Evolutionary conservation across 2,888 invertebrate species (phyloP), one percentile per base, ranked within the genome.

Genomic region (Oscheius sp.): DNA sequence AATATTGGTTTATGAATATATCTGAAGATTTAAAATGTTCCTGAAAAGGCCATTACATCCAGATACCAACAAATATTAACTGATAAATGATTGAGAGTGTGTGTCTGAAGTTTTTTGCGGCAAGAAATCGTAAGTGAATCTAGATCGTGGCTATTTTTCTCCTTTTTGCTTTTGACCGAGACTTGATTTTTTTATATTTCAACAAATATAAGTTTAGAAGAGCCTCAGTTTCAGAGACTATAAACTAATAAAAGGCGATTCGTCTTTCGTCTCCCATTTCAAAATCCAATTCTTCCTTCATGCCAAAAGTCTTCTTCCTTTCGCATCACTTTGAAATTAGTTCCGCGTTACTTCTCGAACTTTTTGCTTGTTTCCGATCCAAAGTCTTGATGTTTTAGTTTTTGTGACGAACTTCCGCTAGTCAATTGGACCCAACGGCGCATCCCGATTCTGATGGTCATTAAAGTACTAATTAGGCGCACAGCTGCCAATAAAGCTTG

Each of bases 401-500:
- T n/a, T n/a, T n/a, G n/a, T n/a, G n/a, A n/a, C n/a, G n/a, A n/a
- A n/a, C n/a, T 34, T 34, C 42, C 42, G 42, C n/a, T n/a, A 42
- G 5, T 42, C 42, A 34, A 34, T 34, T 34, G 42, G 12, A 12
- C 17, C 42, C 37, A 10, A 10, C 12, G 6, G 37, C 37, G 37
- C 17, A n/a, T 52, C 29, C 29, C n/a, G n/a, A 29, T 29, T 33
- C 20, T 34, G 37, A 34, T n/a, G 17, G 45, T 17, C 61, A 61
- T 61, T 61, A 61, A 61, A 61, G n/a, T 61, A 45, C 45, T 61
- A 61, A 61, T 61, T 61, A 61, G 42, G 15, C 31, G 61, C 61
- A 17, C 61, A 61, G 61, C 61, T 61, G 61, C 61, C 31, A 42
- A 31, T 45, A 61, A 61, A 61, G 45, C 61, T 27, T 23, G 31